Conservation (phyloP, 2,888 invertebrate species). For the Steinernema hermaphroditum region DNA sequence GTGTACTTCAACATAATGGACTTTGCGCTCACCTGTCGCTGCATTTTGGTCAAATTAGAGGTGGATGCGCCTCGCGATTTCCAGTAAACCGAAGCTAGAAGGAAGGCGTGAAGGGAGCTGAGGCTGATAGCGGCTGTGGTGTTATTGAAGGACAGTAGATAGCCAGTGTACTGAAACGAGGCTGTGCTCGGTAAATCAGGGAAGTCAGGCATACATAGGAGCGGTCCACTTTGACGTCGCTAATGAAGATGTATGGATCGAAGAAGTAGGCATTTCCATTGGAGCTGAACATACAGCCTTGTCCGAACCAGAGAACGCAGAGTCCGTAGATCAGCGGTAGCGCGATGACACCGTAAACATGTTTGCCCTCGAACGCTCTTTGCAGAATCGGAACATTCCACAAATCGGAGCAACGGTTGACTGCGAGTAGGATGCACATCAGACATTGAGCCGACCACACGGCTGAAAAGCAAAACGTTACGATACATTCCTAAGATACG, state of each 20-base stretch:
- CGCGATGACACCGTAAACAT: neutral
- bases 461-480: neutral
- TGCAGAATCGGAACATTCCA: neutral
- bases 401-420: slow-evolving; percentile 25
- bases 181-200: neutral
- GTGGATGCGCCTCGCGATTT: neutral
- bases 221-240: neutral
- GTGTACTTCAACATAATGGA: neutral
- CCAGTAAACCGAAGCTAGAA: slow-evolving; percentile 1
- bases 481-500: no score
- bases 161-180: neutral
- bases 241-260: slow-evolving; percentile 23
- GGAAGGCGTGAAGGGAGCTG: neutral
- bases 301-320: neutral
- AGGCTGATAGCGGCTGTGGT: neutral
- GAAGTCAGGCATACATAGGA: neutral
- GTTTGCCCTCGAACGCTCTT: slow-evolving; percentile 11
- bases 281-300: slow-evolving; percentile 20
- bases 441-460: slow-evolving; percentile 21
- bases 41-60: neutral
- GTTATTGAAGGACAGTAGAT: slow-evolving; percentile 27
- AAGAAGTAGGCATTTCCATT: slow-evolving; percentile 29
- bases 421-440: slow-evolving; percentile 24
- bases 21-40: slow-evolving; percentile 22
- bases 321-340: slow-evolving; percentile 1